Percentiles rank a stretch among this genome's conserved stretches.
phyloP scores from a whole-genome alignment of 2,797 vertebrate species.

The Enoplosus armatus region DNA sequence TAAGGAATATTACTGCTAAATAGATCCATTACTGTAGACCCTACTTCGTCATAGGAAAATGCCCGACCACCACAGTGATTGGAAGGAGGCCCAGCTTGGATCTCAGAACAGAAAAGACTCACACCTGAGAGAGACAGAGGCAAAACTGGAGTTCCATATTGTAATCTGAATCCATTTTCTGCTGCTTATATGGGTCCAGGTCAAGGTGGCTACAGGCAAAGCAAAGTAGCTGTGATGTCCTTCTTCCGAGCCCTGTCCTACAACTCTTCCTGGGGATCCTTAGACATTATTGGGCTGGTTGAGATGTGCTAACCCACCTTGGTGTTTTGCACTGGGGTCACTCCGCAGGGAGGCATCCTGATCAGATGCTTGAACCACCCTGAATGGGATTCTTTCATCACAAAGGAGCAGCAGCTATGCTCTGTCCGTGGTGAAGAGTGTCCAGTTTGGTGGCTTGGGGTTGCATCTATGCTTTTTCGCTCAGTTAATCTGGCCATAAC shows the following conservation, averaged over 20 bases:
- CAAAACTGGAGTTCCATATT: conserved; percentile 34
- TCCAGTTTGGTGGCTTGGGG: not conserved
- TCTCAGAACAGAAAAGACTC: conserved; percentile 61
- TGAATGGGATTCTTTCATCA: not conserved
- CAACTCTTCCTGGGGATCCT: not conserved
- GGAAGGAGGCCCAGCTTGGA: conserved; percentile 61
- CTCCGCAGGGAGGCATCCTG: not conserved
- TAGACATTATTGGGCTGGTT: not conserved
- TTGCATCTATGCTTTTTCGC: not conserved
- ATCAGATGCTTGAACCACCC: not conserved
- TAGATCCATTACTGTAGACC: conserved; percentile 78
- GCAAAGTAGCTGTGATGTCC: conserved; percentile 3
- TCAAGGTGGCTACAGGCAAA: conserved; percentile 3
- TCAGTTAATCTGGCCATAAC: not conserved
- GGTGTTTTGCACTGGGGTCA: not conserved
- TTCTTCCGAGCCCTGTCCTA: not conserved
- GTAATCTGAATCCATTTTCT: conserved; percentile 43
- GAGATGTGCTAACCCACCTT: conserved; percentile 6
- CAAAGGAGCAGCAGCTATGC: not conserved
- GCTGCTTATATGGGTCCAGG: not conserved
- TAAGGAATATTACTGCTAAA: conserved; percentile 84
- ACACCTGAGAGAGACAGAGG: conserved; percentile 71
- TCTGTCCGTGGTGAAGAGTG: not conserved
- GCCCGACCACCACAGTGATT: conserved; percentile 64
- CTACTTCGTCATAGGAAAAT: conserved; percentile 76